Evolutionary conservation across 2,113 vertebrate genomes (phyloP).

Genomic region (Sphyrna mokarran): DNA sequence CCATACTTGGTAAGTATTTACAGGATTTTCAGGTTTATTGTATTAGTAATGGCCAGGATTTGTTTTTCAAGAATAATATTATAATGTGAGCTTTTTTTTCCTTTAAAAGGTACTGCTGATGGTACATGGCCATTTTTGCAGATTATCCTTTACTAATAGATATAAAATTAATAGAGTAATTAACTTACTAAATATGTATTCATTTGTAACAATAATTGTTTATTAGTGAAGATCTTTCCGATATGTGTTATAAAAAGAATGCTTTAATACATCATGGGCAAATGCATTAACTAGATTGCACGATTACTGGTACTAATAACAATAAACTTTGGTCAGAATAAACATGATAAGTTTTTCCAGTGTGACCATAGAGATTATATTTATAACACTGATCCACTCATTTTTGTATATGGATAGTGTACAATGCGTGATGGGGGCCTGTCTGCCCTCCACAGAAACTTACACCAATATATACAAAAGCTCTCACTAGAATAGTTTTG

Average conservation of each 20-base stretch:
- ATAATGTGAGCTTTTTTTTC: background rate
- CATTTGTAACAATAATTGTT: background rate
- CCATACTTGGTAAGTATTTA: background rate
- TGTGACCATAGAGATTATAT: background rate
- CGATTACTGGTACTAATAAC: background rate
- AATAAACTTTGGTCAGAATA: background rate
- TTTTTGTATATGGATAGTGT: background rate
- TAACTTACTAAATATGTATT: background rate
- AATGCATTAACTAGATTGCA: background rate
- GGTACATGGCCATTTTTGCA: background rate
- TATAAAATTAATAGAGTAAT: background rate
- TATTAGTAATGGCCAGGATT: background rate
- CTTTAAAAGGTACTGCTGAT: background rate
- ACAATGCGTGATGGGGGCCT: background rate
- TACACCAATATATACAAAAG: background rate
- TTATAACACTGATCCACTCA: background rate
- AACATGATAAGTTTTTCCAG: background rate
- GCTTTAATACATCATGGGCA: background rate
- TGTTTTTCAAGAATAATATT: background rate
- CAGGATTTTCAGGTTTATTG: background rate
- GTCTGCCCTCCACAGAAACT: conserved; percentile 3
- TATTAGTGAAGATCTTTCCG: background rate
- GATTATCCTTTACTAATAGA: background rate
- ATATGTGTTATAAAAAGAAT: background rate
- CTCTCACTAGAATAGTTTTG: conserved; percentile 1